Evolutionary conservation across 2,797 vertebrate species (phyloP), one percentile per base, ranked within the genome.

Genomic region (Poecilia picta): DNA sequence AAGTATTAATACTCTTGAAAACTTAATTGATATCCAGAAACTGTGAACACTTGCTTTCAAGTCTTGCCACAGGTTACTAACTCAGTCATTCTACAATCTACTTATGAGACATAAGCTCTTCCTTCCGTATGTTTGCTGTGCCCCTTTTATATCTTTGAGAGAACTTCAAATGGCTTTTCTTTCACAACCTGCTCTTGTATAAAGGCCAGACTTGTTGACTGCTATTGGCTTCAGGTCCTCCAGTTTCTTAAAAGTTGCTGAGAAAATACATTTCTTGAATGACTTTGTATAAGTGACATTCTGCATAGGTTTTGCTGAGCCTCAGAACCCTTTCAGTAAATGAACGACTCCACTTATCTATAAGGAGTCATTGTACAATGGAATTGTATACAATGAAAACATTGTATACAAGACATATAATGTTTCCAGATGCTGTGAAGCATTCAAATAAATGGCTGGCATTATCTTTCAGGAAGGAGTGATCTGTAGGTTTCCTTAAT

Each of bases 391-490:
- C n/a, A n/a, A n/a, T n/a, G n/a, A n/a, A n/a, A n/a, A n/a, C n/a
- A n/a, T n/a, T n/a, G n/a, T n/a, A n/a, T n/a, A 47, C 74, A 82
- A 74, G 31, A 70, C 53, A 51, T 74, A 49, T 41, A 87, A 74
- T 76, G 81, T 77, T 83, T 55, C 45, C 2, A 49, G 74, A 85
- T 76, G 81, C 81, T 43, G 15, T 72, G 72, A 73, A 72, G 81
- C 80, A 82, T 81, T 25, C 25, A 84, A 83, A 89, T 85, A 74
- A 87, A 90, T 66, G 75, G n/a, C 74, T 83, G 13, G 72, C 80
- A 85, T 86, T 82, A 82, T 82, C 74, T 88, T 89, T 82, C 81
- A 81, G 85, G 73, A 89, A 85, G 86, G 84, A 81, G 59, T 85
- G 83, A 90, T 81, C 84, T 89, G 73, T 47, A 81, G 75, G 84